Base-by-base conservation (phyloP, 1,140 invertebrate genomes). In the Battus philenor region DNA sequence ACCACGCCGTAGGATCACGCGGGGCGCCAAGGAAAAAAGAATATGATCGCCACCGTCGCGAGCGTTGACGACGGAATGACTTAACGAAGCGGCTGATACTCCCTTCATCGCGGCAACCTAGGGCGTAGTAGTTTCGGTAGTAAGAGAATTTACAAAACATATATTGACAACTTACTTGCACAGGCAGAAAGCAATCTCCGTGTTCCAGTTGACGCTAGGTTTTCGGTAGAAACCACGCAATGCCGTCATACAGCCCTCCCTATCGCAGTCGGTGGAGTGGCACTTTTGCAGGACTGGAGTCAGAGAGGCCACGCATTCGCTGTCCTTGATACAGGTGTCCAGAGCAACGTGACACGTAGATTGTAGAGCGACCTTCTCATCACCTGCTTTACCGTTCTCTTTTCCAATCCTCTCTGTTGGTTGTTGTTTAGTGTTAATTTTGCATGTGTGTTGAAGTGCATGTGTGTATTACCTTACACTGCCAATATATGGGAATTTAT, bases 111-210 rank as follows among this genome's bases (percentile, higher is more conserved):
- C n/a, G n/a, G n/a, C n/a, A n/a, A n/a, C n/a, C n/a, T n/a, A n/a
- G n/a, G n/a, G n/a, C n/a, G n/a, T n/a, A n/a, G n/a, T n/a, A n/a
- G n/a, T n/a, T n/a, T n/a, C n/a, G n/a, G n/a, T n/a, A n/a, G n/a
- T n/a, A n/a, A n/a, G n/a, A n/a, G n/a, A n/a, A n/a, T n/a, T n/a
- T n/a, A n/a, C n/a, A n/a, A n/a, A n/a, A n/a, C n/a, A n/a, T n/a
- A n/a, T 6, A 20, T 20, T 20, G 6, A 20, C 33, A 54, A 90
- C 92, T 92, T 86, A 97, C 95, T 93, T 96, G 94, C 95, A 97
- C 30, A 96, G 88, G 78, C 95, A 97, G 86, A 96, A 96, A 48
- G 94, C 95, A 55, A 96, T 93, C 72, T 96, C 94, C 44, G 95
- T 89, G 59, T 93, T 94, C 89, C 93, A 93, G 50, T 91, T 90